Conservation (phyloP, 2,113 vertebrate genomes). For the Ploceus nigricollis region DNA sequence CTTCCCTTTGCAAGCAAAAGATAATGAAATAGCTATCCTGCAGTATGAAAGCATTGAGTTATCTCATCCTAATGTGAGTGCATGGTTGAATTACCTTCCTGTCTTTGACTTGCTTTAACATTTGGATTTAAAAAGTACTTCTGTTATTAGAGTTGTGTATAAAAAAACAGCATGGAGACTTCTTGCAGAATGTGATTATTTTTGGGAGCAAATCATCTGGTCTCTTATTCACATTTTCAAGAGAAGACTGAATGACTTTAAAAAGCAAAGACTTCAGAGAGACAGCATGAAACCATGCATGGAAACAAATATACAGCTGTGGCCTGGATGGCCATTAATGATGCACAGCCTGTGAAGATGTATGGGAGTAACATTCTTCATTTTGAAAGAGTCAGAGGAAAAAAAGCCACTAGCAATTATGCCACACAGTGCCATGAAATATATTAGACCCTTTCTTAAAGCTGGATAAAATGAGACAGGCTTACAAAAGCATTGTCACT, state of each 20-base stretch:
- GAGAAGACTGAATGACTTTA: neutral
- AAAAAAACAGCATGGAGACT: neutral
- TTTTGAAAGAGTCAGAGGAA: neutral
- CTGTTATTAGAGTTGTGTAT: neutral
- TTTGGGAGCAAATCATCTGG: neutral
- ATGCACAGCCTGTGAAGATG: neutral
- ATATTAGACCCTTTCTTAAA: neutral
- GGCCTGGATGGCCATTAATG: neutral
- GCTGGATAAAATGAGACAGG: neutral
- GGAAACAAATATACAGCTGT: neutral
- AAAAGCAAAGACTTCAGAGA: neutral
- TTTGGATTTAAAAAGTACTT: neutral
- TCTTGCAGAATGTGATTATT: neutral
- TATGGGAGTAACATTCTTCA: neutral
- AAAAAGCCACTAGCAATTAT: neutral
- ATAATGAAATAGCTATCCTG: conserved; percentile 39
- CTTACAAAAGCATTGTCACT: neutral
- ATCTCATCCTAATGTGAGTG: conserved; percentile 18
- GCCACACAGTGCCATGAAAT: neutral
- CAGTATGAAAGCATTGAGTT: neutral
- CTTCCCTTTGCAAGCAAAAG: conserved; percentile 49
- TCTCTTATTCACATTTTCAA: neutral
- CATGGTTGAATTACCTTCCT: neutral
- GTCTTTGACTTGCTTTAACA: conserved; percentile 18
- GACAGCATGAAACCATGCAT: neutral